These are phyloP conservation scores for Catocala fraxini DNA, from an alignment of 2,888 invertebrate genomes.

Conservation along the genomic window DNA sequence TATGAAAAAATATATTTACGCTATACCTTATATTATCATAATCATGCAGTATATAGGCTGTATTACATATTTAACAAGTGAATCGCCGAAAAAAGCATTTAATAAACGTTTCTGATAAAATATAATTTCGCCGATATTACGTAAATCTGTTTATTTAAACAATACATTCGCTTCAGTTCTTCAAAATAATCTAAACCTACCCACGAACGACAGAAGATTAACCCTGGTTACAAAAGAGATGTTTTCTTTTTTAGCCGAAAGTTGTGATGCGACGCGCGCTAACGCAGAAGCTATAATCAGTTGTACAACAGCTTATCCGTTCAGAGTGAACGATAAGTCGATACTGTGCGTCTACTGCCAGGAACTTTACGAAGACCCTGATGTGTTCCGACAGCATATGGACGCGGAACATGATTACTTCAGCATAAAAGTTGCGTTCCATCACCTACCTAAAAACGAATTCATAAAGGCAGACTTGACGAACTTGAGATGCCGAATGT, in stretches of 20 bases:
- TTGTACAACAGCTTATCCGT: conserved; percentile 80
- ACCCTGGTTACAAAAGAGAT: conserved; percentile 47
- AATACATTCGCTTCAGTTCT: background rate
- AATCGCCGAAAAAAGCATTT: too few species aligned
- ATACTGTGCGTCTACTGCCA: conserved; percentile 82
- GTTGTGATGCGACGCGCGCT: conserved; percentile 72
- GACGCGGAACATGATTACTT: conserved; percentile 71
- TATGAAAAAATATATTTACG: too few species aligned
- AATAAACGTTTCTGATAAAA: too few species aligned
- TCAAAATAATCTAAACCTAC: background rate
- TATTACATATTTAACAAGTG: too few species aligned
- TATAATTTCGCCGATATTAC: too few species aligned
- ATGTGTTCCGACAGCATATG: conserved; percentile 72
- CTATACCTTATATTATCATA: too few species aligned
- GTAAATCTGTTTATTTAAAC: too few species aligned
- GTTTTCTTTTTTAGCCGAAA: conserved; percentile 80
- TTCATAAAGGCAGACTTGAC: conserved; percentile 78
- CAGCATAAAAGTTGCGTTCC: conserved; percentile 72
- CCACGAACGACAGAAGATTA: background rate
- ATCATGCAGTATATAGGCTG: too few species aligned
- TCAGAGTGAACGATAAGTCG: conserved; percentile 79
- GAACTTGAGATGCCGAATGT: conserved; percentile 69
- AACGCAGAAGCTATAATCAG: conserved; percentile 77
- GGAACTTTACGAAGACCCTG: conserved; percentile 74
- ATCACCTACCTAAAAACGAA: conserved; percentile 75